Evolutionary conservation across 2,113 vertebrate genomes (phyloP), one percentile per base, ranked within the genome.

Genomic region (Dicrurus megarhynchus): DNA sequence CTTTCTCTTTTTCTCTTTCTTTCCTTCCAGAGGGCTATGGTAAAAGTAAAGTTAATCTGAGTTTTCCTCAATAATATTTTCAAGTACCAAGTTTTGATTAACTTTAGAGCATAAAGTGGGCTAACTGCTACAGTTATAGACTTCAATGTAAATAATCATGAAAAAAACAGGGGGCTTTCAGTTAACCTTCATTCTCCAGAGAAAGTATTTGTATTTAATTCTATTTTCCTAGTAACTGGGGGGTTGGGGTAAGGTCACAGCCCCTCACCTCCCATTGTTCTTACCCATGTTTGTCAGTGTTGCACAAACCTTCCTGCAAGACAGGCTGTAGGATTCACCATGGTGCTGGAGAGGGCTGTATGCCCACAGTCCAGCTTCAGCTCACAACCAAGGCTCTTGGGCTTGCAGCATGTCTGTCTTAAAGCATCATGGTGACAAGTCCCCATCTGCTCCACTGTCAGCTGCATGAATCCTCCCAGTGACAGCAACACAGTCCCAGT

Each of bases 1-100:
- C 91, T 92, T 75, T 94, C 23, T 94, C 75, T 91, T 64, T 83
- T 95, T 90, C 79, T 94, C 78, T 89, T 95, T 80, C 91, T 97
- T 61, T 90, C 56, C 76, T 93, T 92, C 49, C 85, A 93, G 89
- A 80, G 95, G 70, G 93, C 83, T 93, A 55, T 90, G 78, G 94
- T 96, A 95, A 89, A 80, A 52, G 32, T 52, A 94, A 95, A 64
- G 46, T 69, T 95, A 80, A 70, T 42, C 70, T 95, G 67, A 94
- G n/a, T 93, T 95, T 94, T 96, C 86, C 84, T 95, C 84, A 78
- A 28, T 90, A 94, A 24, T 91, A 89, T 87, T 81, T 93, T 30
- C 32, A 77, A 47, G 4, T 52, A 88, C 37, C n/a, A 67, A 69
- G 39, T 87, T 95, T 60, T 81, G 39, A 83, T 92, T 92, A 90